A percentile compares a stretch with the other conserved stretches of the same genome.
Evolutionary conservation across 1,140 invertebrate species (phyloP).

Genomic region (Caenorhabditis latens): DNA sequence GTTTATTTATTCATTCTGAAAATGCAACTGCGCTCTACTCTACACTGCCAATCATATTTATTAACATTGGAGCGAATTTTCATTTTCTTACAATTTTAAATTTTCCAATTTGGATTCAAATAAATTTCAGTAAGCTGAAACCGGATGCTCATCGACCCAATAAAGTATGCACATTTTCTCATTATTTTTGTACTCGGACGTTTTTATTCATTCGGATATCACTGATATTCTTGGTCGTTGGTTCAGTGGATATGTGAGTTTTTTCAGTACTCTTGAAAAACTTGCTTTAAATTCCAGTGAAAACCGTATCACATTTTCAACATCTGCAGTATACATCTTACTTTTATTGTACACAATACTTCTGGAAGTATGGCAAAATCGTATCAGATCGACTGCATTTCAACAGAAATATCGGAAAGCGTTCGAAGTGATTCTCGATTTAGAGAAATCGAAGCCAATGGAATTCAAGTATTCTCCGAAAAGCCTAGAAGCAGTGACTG

Average conservation of each 20-base stretch:
- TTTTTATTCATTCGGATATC: conserved; percentile 30
- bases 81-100: not conserved
- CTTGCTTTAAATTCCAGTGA: not conserved
- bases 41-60: too few relatives aligned
- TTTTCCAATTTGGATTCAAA: not conserved
- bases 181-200: conserved; percentile 40
- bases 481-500: conserved; percentile 42
- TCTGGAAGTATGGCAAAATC: conserved; percentile 24
- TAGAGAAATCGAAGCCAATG: not conserved
- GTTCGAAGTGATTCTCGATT: conserved; percentile 7
- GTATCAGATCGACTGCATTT: conserved; percentile 36
- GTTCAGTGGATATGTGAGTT: conserved; percentile 59
- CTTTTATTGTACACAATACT: conserved; percentile 19
- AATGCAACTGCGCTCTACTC: too few relatives aligned
- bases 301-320: conserved; percentile 23
- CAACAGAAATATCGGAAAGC: conserved; percentile 48
- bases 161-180: conserved; percentile 29
- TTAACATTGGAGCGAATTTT: not conserved
- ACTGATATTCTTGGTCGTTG: conserved; percentile 47
- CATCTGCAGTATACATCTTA: not conserved
- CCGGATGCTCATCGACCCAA: conserved; percentile 12
- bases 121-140: conserved; percentile 17
- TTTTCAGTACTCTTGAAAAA: not conserved
- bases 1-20: not conserved
- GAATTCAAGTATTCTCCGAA: not conserved